Base-by-base conservation (phyloP, 2,888 invertebrate genomes). In the Rhagophthalmus giganteus region DNA sequence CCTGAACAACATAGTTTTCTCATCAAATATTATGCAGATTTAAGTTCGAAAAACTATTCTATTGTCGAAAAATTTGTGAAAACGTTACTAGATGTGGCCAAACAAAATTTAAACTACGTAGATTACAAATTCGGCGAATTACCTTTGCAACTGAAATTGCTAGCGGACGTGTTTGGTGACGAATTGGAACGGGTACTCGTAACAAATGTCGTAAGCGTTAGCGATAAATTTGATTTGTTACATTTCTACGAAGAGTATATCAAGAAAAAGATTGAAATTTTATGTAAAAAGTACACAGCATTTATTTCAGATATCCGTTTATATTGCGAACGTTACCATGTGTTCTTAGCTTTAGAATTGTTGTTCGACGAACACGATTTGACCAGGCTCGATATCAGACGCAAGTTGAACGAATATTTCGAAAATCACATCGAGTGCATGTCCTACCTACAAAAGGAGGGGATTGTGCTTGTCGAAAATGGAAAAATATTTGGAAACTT, bases 41-140 rank as follows among this genome's bases (percentile, higher is more conserved):
- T 13, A 8, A 1, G 14, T 5, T 7, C 14, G 2, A 2, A 10
- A 14, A 9, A 38, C 2, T 8, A n/a, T 5, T 2, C 8, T 5
- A n/a, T 11, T 27, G 25, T 34, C 5, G 12, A 6, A 24, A 16
- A 28, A 2, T 46, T 46, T 20, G 31, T 32, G 2, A 3, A 38
- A 11, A 14, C 7, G 11, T 8, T 46, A 1, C 7, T 37, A 10
- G 7, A 14, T 7, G 12, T 15, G 1, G 20, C 11, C 10, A 12
- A 30, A 7, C 1, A 27, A 35, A 2, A n/a, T 44, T 12, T 13
- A 32, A 10, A 25, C 2, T 2, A 16, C 28, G 1, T 2, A 8
- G 16, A 20, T 27, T 27, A 5, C 4, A 6, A 31, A 8, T 31
- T 31, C 8, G 13, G 5, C 2, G 12, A 13, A 5, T 2, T 11